Base-by-base conservation (phyloP, 1,140 invertebrate species). In the Pinna nobilis region DNA sequence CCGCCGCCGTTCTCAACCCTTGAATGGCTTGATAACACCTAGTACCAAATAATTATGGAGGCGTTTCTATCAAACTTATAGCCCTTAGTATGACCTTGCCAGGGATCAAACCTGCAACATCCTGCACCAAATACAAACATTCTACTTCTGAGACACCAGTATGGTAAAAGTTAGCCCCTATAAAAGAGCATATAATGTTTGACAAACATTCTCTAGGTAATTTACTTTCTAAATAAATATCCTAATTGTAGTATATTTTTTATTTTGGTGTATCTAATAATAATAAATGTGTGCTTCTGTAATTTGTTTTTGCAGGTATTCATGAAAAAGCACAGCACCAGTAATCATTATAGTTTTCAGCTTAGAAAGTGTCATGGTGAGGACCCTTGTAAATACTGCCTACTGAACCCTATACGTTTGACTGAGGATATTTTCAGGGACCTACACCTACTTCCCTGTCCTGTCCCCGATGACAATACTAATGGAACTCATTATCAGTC, bases 391-490 rank as follows among this genome's bases (percentile, higher is more conserved):
- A 61, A 23, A 57, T 57, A 57, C 53, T 57, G 53, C 30, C 18
- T 30, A 20, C 18, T 57, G 23, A 28, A 57, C 32, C 25, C 25
- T 30, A 30, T 11, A 15, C 20, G 53, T 9, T 28, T 57, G 30
- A 23, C 53, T 57, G 30, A 33, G 25, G 53, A 57, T 57, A 30
- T 57, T 11, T 18, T 57, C 32, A 33, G 7, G 20, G 23, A 18
- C 30, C 25, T 57, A 23, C 32, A 23, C 25, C 32, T 57, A 30
- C 30, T 57, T 30, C 25, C 53, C 25, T 57, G 53, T 57, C 53
- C 53, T 30, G 53, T 57, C 18, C 53, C 53, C 18, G 53, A 57
- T 57, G 49, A 50, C 49, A 50, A n/a, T 50, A n/a, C 39, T n/a
- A 44, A 44, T n/a, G 53, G 53, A 25, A 30, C n/a, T 28, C 53